These are phyloP conservation scores for Tromatobia lineatoria DNA, from an alignment of 2,888 invertebrate species.

Conservation along the genomic window DNA sequence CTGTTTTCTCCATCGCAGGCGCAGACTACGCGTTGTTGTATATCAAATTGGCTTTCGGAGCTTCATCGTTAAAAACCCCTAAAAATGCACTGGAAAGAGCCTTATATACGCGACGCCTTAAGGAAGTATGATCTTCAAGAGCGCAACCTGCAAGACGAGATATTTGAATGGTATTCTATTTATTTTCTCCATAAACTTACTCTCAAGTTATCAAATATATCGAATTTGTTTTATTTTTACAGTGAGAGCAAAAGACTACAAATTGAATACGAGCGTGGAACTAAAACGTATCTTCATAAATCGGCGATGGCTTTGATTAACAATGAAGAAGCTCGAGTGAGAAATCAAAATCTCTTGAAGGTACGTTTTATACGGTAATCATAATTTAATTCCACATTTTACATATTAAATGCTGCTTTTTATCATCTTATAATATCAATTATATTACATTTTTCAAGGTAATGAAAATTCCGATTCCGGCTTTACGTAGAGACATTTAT, in stretches of 20 bases:
- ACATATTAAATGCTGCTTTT: background rate
- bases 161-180: slow-evolving; percentile 73
- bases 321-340: slow-evolving; percentile 73
- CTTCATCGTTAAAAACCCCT: slow-evolving; percentile 11
- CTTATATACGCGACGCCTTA: slow-evolving; percentile 21
- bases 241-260: slow-evolving; percentile 69
- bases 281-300: slow-evolving; percentile 34
- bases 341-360: slow-evolving; percentile 80
- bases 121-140: slow-evolving; percentile 67
- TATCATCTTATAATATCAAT: no score
- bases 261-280: slow-evolving; percentile 47
- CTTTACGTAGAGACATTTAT: background rate
- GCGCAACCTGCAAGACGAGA: slow-evolving; percentile 70
- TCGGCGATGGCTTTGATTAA: slow-evolving; percentile 56
- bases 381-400: background rate
- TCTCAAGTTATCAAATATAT: background rate
- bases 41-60: background rate
- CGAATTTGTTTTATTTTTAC: slow-evolving; percentile 34
- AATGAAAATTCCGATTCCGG: background rate
- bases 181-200: background rate
- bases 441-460: background rate
- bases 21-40: background rate
- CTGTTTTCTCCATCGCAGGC: slow-evolving; percentile 18
- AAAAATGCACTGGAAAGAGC: slow-evolving; percentile 38
- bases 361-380: slow-evolving; percentile 69